A percentile compares a stretch with the other conserved stretches of the same genome.
Conservation (phyloP, 2,113 vertebrate species). For the Alligator sinensis region DNA sequence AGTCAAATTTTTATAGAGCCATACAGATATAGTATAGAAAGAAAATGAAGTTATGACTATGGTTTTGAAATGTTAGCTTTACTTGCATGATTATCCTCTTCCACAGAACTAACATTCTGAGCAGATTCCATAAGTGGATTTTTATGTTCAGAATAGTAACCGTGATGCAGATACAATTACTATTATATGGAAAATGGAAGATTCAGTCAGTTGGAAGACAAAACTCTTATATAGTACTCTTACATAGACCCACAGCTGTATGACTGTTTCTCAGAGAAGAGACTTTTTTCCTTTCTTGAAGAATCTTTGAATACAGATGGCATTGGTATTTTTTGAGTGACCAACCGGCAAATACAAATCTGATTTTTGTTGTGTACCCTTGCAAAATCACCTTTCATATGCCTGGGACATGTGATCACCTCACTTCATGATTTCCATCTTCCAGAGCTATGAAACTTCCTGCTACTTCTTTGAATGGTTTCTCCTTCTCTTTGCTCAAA, state of each 20-base stretch:
- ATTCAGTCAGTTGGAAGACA: background rate
- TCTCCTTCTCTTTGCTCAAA: background rate
- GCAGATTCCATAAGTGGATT: background rate
- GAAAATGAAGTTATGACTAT: background rate
- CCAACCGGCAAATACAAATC: background rate
- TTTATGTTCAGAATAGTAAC: background rate
- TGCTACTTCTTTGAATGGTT: background rate
- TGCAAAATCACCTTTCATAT: background rate
- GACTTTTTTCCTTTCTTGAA: no score
- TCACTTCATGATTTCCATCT: background rate
- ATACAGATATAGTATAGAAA: background rate
- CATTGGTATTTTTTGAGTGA: background rate
- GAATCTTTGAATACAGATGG: background rate
- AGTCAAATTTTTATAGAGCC: background rate
- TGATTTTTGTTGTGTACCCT: background rate
- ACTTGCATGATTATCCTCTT: background rate
- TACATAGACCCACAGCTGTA: background rate
- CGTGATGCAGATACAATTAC: background rate
- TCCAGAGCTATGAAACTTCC: background rate
- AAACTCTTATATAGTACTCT: background rate
- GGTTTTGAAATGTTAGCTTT: background rate
- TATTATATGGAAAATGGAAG: background rate
- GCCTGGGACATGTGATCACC: background rate
- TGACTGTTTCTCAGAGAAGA: background rate
- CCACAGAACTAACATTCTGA: background rate